Evolutionary conservation across 2,888 invertebrate species (phyloP).

Genomic region (Conus canariensis): DNA sequence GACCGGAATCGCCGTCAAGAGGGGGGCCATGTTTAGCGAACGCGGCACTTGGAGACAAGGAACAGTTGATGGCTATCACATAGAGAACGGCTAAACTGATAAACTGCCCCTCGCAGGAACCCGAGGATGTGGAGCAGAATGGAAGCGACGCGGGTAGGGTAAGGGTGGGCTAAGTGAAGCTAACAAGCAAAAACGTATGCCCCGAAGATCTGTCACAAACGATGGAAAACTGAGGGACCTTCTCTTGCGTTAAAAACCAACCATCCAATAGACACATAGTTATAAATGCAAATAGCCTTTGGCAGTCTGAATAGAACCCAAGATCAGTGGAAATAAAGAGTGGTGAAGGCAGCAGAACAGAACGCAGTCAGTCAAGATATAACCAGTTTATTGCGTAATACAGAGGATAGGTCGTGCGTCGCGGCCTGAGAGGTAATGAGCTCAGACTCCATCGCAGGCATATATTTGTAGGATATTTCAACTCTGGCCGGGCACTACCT

Average conservation of each 20-base stretch:
- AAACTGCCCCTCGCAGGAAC: background rate
- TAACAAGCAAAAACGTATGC: background rate
- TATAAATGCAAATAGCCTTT: no score
- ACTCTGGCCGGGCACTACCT: no score
- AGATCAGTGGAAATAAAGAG: no score
- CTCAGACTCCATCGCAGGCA: no score
- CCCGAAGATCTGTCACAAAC: background rate
- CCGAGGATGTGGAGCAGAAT: background rate
- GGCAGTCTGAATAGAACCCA: no score
- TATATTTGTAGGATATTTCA: no score
- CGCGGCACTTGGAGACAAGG: background rate
- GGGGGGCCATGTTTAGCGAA: conserved; percentile 3
- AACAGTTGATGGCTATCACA: conserved; percentile 8
- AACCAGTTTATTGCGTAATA: no score
- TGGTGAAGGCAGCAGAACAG: no score
- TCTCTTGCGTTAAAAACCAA: background rate
- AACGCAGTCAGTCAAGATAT: no score
- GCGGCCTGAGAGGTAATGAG: no score
- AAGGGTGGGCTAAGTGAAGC: background rate
- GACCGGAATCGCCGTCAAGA: background rate
- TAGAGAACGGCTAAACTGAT: conserved; percentile 14
- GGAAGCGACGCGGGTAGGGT: background rate
- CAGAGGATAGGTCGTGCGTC: no score
- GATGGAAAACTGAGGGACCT: background rate
- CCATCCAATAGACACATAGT: no score